phyloP scores from a whole-genome alignment of 2,888 invertebrate species.

The Bimastos eiseni region DNA sequence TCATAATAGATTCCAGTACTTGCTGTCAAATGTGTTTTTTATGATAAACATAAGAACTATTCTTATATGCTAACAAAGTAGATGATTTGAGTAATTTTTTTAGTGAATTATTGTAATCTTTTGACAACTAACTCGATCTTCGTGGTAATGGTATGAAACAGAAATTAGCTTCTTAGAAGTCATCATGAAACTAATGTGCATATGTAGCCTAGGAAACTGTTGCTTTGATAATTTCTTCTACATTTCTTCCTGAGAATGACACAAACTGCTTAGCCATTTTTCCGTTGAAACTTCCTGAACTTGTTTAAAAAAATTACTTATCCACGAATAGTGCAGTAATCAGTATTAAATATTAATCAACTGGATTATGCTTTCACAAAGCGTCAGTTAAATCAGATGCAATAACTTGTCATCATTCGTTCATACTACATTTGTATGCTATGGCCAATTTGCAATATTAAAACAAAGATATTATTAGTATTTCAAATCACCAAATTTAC shows the following conservation, averaged over 20 bases:
- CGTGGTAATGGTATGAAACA: neutral
- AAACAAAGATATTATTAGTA: neutral
- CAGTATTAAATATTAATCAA: neutral
- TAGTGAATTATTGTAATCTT: neutral
- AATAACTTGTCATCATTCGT: too few species aligned
- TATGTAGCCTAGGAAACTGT: neutral
- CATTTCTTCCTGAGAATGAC: neutral
- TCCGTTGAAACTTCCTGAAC: neutral
- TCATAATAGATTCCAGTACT: neutral
- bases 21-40: neutral
- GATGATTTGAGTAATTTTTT: neutral
- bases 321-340: neutral
- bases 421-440: too few species aligned
- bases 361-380: neutral
- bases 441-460: too few species aligned
- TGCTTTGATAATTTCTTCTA: neutral
- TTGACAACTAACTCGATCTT: too few species aligned
- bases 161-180: neutral
- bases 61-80: neutral
- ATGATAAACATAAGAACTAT: neutral
- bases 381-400: too few species aligned
- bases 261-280: neutral
- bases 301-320: neutral
- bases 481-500: neutral
- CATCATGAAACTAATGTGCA: neutral